Base-by-base conservation (phyloP, 2,797 vertebrate species). In the Threskiornis aethiopicus region DNA sequence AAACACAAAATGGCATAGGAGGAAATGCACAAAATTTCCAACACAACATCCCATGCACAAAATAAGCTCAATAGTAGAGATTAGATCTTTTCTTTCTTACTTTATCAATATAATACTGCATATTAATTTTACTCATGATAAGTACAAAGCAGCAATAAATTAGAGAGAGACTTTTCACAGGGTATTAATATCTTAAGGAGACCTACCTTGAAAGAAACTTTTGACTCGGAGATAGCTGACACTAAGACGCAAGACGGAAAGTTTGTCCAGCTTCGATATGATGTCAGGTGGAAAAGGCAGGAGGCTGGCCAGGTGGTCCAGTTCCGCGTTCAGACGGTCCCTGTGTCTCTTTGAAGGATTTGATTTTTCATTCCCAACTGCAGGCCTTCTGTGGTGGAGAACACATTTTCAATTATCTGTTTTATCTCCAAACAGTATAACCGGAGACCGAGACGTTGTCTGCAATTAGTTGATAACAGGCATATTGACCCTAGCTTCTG, bases 191-290 rank as follows among this genome's bases (percentile, higher is more conserved):
- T 41, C 13, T 39, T 52, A 29, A 61, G 47, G 61, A 65, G 65
- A 46, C 97, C 61, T 97, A 99, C 99, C 99, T 99, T 99, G 99
- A 97, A 99, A 99, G 98, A 99, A 99, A 96, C 99, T 99, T 98
- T 99, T 99, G 97, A 99, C 99, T 25, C 99, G 98, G 87, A 99
- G 99, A 98, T 99, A 99, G 97, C 99, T 99, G 90, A 99, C 99
- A 2, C 99, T 99, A 5, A 99, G 99, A 25, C 99, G 99, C 94
- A 99, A 96, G 91, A 99, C 99, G 0, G 99, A 99, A 41, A 99
- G 98, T 93, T 99, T 99, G 98, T 99, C 99, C 98, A 99, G 98
- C 98, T 99, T 99, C 0, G 99, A 98, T 97, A 99, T 99, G 91
- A 99, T 98, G 58, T 99, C 99, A 0, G 99, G 98, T 5, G 99